Percentiles rank a stretch among this genome's conserved stretches.
phyloP scores from a whole-genome alignment of 2,888 invertebrate genomes.

The Agonopterix alstromeriana region DNA sequence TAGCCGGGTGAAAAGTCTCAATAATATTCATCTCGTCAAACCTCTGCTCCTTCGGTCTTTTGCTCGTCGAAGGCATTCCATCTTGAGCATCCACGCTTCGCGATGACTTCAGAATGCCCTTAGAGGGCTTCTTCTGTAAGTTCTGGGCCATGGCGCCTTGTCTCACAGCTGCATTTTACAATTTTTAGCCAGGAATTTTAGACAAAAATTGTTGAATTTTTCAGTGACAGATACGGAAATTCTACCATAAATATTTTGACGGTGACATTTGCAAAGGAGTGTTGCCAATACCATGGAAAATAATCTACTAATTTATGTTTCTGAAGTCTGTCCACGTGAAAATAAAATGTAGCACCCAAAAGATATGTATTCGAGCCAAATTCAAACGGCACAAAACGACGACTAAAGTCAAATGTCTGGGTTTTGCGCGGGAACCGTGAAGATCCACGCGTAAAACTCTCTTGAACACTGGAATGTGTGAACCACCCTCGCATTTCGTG shows the following conservation, averaged over 20 bases:
- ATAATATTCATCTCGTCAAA: slow-evolving; percentile 99
- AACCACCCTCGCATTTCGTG: no score
- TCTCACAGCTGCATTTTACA: slow-evolving; percentile 36
- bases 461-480: no score
- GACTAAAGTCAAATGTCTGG: no score
- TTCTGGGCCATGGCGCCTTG: slow-evolving; percentile 81
- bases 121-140: slow-evolving; percentile 88
- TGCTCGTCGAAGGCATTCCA: slow-evolving; percentile 59
- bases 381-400: no score
- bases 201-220: slow-evolving; percentile 12
- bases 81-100: slow-evolving; percentile 90
- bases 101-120: slow-evolving; percentile 95
- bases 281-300: no score
- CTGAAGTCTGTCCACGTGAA: no score
- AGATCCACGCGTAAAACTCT: no score
- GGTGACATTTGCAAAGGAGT: neutral
- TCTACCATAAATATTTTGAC: slow-evolving; percentile 15
- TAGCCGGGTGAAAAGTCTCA: slow-evolving; percentile 97
- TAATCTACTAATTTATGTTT: no score
- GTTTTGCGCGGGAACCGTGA: no score
- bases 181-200: slow-evolving; percentile 12
- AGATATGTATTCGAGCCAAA: no score
- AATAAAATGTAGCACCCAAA: no score
- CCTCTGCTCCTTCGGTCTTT: slow-evolving; percentile 81
- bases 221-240: slow-evolving; percentile 24